phyloP scores from a whole-genome alignment of 2,797 vertebrate genomes.

The Argentina silus region DNA sequence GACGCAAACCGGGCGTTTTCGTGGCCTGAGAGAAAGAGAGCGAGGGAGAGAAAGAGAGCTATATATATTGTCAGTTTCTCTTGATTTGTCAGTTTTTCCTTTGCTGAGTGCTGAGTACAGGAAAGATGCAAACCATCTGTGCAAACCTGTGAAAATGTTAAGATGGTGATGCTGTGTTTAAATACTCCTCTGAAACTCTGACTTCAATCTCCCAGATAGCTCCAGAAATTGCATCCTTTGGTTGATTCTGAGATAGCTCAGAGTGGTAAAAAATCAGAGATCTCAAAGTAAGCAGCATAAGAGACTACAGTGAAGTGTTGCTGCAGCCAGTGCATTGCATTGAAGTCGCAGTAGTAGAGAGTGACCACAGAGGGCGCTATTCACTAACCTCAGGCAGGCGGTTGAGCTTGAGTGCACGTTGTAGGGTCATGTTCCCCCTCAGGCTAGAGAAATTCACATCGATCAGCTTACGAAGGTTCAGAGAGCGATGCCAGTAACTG shows the following conservation, averaged over 20 bases:
- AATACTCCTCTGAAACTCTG: background rate
- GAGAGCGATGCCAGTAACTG: constrained; percentile 91
- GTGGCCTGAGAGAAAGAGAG: constrained; percentile 71
- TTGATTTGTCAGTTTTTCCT: too few relatives aligned
- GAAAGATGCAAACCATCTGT: background rate
- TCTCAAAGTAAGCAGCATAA: background rate
- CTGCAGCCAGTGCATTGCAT: background rate
- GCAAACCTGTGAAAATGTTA: background rate
- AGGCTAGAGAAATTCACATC: constrained; percentile 90
- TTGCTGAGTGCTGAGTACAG: too few relatives aligned
- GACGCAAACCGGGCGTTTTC: constrained; percentile 84
- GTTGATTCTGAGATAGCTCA: too few relatives aligned
- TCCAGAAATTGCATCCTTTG: too few relatives aligned
- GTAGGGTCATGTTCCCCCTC: constrained; percentile 88
- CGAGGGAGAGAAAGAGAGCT: background rate
- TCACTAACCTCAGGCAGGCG: constrained; percentile 86
- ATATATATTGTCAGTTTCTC: too few relatives aligned
- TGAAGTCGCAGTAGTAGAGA: background rate
- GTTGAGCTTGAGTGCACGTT: constrained; percentile 89
- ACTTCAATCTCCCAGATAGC: too few relatives aligned
- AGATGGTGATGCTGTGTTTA: background rate
- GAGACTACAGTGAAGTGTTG: background rate
- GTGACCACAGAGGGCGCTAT: constrained; percentile 65
- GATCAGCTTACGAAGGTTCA: constrained; percentile 90
- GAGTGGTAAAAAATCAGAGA: background rate